phyloP scores from a whole-genome alignment of 2,888 invertebrate genomes.

The Athalia cordata region DNA sequence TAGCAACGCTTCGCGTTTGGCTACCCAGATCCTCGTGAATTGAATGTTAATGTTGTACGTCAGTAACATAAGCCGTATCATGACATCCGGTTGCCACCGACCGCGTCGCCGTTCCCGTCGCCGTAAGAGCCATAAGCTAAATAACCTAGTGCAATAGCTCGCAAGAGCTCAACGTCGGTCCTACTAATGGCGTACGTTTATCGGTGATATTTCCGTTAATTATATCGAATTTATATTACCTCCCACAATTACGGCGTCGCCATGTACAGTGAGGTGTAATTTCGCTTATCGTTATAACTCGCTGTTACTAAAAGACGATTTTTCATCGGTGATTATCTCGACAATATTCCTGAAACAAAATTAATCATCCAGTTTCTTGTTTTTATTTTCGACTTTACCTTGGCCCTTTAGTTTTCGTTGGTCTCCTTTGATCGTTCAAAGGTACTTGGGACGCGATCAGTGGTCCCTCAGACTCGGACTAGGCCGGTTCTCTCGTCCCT shows the following conservation, averaged over 20 bases:
- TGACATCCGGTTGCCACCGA: constrained; percentile 53
- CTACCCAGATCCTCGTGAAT: constrained; percentile 10
- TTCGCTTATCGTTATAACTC: neutral
- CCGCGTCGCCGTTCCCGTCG: constrained; percentile 44
- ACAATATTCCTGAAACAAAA: too few species aligned
- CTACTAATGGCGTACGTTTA: constrained; percentile 16
- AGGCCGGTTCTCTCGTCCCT: constrained; percentile 13
- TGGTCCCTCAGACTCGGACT: constrained; percentile 31
- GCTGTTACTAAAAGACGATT: too few species aligned
- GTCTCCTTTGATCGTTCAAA: constrained; percentile 4
- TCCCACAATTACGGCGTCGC: neutral
- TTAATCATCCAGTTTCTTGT: too few species aligned
- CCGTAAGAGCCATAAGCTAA: constrained; percentile 2
- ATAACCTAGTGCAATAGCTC: constrained; percentile 32
- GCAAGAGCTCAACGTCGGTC: constrained; percentile 11
- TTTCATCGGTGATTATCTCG: too few species aligned
- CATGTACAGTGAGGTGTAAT: neutral
- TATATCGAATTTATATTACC: neutral
- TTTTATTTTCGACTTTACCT: too few species aligned
- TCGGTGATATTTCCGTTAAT: constrained; percentile 5
- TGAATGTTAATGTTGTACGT: constrained; percentile 52
- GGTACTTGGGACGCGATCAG: constrained; percentile 21
- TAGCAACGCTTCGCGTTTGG: neutral
- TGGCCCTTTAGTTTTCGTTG: too few species aligned
- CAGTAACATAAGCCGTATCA: constrained; percentile 53